Evolutionary conservation across 2,113 vertebrate species (phyloP), one percentile per base, ranked within the genome.

Genomic region (Macrotus californicus): DNA sequence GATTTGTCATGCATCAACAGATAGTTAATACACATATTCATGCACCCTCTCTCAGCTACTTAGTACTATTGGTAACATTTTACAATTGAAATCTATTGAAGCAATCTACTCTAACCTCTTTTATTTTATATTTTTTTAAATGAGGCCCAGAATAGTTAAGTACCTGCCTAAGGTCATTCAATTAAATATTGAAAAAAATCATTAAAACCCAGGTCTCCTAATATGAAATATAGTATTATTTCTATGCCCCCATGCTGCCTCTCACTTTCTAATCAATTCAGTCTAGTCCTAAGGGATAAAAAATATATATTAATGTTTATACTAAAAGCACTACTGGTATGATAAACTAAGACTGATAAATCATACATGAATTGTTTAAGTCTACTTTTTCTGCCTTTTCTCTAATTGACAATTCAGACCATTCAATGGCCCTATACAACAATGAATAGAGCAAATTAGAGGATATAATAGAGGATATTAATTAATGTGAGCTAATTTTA

Each of bases 71-170:
- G 22, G 14, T 81, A 56, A 91, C 31, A 75, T 52, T 92, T 94
- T 86, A 80, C 5, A 54, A 39, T n/a, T 86, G 43, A 89, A 81
- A 94, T 86, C 21, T 94, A 76, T 70, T 94, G 41, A 85, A 61
- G 34, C 7, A 64, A 54, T 90, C 54, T 72, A 7, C 14, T 66
- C 22, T 61, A 80, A 54, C 39, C 0, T 2, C 59, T 48, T 59
- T 92, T 24, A 69, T 77, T 75, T 89, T 89, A 50, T 59, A 11
- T 64, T 79, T 56, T 59, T 21, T 34, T 21, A 39, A 80, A 61
- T 56, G 36, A 87, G 39, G 4, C 39, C 22, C 22, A 82, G 5
- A 29, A 77, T 73, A 73, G 54, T 73, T 66, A 76, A 70, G 24
- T 76, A 59, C 16, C 94, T 91, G 16, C 46, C 83, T 43, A 82